A percentile compares a stretch with the other conserved stretches of the same genome.
These are phyloP conservation scores for Pachyrhynchus sulphureomaculatus DNA, from an alignment of 1,140 invertebrate species.

Conservation along the genomic window DNA sequence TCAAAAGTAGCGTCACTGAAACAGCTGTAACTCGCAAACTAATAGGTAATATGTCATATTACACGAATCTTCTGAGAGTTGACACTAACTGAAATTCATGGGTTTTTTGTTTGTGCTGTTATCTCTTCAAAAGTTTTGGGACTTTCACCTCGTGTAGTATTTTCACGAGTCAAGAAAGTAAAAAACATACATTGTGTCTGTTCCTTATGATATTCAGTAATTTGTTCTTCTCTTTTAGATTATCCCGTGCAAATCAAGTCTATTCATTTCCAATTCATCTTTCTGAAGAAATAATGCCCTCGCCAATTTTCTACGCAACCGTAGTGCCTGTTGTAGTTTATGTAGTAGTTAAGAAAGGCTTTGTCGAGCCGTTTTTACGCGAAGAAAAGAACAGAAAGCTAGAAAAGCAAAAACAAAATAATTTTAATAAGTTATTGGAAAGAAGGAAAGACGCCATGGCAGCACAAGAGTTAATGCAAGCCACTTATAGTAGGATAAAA, in stretches of 20 bases:
- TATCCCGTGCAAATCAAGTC: slow-evolving; percentile 82
- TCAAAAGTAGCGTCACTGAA: no score
- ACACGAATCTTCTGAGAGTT: no score
- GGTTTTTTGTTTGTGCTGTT: no score
- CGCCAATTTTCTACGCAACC: slow-evolving; percentile 91
- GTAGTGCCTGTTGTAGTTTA: slow-evolving; percentile 80
- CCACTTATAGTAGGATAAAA: slow-evolving; percentile 73
- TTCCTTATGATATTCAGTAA: no score
- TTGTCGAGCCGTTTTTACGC: slow-evolving; percentile 83
- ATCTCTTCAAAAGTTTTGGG: no score
- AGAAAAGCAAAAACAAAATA: slow-evolving; percentile 71
- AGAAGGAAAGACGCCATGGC: slow-evolving; percentile 80
- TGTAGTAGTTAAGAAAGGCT: slow-evolving; percentile 77
- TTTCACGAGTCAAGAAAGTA: no score
- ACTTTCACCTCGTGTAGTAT: no score
- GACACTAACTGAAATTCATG: no score
- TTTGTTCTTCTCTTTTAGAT: slow-evolving; percentile 62
- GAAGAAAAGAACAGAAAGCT: slow-evolving; percentile 75
- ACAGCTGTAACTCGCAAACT: no score
- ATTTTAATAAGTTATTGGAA: slow-evolving; percentile 73
- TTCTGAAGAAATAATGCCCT: slow-evolving; percentile 85
- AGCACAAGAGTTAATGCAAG: slow-evolving; percentile 85
- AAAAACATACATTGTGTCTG: no score
- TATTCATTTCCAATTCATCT: slow-evolving; percentile 89
- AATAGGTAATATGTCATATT: no score